phyloP scores from a whole-genome alignment of 2,797 vertebrate species.

The Borostomias antarcticus region DNA sequence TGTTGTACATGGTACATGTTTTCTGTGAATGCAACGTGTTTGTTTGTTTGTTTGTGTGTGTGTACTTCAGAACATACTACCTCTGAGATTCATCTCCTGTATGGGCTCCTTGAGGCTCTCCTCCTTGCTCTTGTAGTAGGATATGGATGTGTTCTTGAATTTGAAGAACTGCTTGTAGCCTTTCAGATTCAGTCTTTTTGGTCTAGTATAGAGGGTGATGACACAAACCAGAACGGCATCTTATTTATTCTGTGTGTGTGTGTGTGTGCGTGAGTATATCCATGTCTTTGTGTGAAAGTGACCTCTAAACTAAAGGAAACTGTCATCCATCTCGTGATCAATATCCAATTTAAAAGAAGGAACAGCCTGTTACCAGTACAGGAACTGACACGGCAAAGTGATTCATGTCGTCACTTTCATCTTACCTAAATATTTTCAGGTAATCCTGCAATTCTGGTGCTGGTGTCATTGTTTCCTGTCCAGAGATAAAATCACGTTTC shows the following conservation, averaged over 20 bases:
- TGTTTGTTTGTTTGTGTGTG: slow-evolving; percentile 9
- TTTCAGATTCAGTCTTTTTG: slow-evolving; percentile 80
- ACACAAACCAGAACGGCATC: neutral
- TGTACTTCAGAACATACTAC: slow-evolving; percentile 44
- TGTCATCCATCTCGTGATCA: slow-evolving; percentile 1
- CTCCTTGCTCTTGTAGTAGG: slow-evolving; percentile 79
- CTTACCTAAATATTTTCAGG: slow-evolving; percentile 78
- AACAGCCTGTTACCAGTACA: neutral
- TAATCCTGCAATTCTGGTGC: slow-evolving; percentile 78
- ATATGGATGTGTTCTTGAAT: slow-evolving; percentile 78
- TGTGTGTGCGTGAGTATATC: neutral
- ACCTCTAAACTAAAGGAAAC: slow-evolving; percentile 58
- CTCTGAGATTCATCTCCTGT: slow-evolving; percentile 73
- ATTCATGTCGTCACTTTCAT: neutral
- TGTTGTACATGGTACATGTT: neutral
- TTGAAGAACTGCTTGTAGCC: slow-evolving; percentile 81
- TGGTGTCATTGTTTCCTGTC: slow-evolving; percentile 71
- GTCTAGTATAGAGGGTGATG: slow-evolving; percentile 53
- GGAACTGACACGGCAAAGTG: neutral
- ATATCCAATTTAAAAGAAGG: slow-evolving; percentile 13
- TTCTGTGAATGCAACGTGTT: neutral
- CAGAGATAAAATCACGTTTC: slow-evolving; percentile 2
- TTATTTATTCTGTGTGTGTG: neutral
- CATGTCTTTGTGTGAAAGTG: neutral
- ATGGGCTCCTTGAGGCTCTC: slow-evolving; percentile 77